Percentiles rank a stretch among this genome's conserved stretches.
Conservation (phyloP, 1,140 invertebrate genomes). For the Olivierus martensii region DNA sequence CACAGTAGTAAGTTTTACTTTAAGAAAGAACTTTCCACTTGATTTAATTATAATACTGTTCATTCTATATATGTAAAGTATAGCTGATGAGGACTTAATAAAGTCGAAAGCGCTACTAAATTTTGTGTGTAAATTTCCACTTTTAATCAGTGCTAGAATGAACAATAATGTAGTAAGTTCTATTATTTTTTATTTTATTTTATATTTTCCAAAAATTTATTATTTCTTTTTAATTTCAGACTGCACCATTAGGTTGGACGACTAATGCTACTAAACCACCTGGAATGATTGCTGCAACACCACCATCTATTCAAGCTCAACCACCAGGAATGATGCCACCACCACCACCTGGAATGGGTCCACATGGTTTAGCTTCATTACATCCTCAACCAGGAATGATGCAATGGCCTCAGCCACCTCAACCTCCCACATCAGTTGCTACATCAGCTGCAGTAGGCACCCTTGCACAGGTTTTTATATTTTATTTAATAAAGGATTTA, state of each 20-base stretch:
- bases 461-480: background rate
- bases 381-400: background rate
- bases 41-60: no score
- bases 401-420: background rate
- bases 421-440: background rate
- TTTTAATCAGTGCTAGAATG: no score
- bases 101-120: no score
- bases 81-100: no score
- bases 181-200: no score
- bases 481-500: background rate
- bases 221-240: background rate
- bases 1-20: background rate
- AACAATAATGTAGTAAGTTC: background rate
- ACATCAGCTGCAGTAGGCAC: background rate
- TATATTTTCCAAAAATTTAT: background rate
- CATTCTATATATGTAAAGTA: no score
- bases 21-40: no score
- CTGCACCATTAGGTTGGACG: background rate
- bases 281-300: background rate
- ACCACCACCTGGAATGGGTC: background rate
- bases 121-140: no score
- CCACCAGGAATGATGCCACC: constrained; percentile 1
- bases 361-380: no score
- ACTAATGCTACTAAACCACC: background rate
- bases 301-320: background rate